Conservation (phyloP, 2,888 invertebrate species). For the Julus scanicus region DNA sequence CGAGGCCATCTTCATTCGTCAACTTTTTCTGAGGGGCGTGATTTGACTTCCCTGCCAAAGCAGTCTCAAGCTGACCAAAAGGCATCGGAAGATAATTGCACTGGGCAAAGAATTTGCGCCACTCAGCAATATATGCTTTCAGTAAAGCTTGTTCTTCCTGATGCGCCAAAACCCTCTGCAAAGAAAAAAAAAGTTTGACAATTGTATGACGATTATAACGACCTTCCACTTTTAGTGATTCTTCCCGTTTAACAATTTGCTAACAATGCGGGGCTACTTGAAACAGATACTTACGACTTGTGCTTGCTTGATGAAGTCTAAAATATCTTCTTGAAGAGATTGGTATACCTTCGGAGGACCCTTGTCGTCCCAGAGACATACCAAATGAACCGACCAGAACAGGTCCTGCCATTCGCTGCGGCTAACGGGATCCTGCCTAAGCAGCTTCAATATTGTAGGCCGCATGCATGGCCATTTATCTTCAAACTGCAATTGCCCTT, state of each 20-base stretch:
- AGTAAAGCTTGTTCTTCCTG: slow-evolving; percentile 94
- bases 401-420: slow-evolving; percentile 98
- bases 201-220: too few relatives aligned
- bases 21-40: slow-evolving; percentile 70
- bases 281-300: slow-evolving; percentile 70
- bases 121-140: slow-evolving; percentile 96
- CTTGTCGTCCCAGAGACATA: slow-evolving; percentile 97
- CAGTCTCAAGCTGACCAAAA: slow-evolving; percentile 90
- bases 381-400: slow-evolving; percentile 93
- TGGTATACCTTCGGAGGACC: slow-evolving; percentile 88
- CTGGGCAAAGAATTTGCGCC: slow-evolving; percentile 98
- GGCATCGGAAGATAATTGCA: slow-evolving; percentile 97
- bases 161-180: slow-evolving; percentile 82
- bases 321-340: slow-evolving; percentile 90
- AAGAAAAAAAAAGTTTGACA: slow-evolving; percentile 50
- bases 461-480: slow-evolving; percentile 97
- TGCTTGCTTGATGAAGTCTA: slow-evolving; percentile 93
- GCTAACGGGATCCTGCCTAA: slow-evolving; percentile 93
- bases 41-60: slow-evolving; percentile 78
- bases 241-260: not conserved
- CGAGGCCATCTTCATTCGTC: slow-evolving; percentile 86
- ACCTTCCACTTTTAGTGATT: too few relatives aligned
- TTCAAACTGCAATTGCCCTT: slow-evolving; percentile 84
- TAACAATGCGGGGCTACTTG: not conserved
- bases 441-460: slow-evolving; percentile 89